Conservation (phyloP, 1,140 invertebrate species). For the Megalonaias nervosa region DNA sequence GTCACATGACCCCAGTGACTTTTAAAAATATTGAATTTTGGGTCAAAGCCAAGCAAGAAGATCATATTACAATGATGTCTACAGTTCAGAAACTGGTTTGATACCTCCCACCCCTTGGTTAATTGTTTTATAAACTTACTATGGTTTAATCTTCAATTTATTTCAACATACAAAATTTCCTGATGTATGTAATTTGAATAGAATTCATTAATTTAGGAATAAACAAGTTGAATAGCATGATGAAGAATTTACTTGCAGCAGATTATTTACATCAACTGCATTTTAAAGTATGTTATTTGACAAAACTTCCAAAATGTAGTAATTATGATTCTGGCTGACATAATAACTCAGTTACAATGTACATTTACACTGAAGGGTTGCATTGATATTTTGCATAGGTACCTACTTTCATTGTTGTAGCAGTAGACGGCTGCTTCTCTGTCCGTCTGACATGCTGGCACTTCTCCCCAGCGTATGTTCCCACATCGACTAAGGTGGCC, state of each 20-base stretch:
- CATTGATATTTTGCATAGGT: neutral
- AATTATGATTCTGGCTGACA: neutral
- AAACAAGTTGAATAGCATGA: neutral
- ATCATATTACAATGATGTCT: no score
- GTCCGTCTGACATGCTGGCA: constrained; percentile 19
- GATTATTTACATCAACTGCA: no score
- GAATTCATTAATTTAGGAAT: neutral
- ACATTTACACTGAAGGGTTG: neutral
- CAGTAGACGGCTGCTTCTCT: constrained; percentile 25
- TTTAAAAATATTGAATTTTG: no score
- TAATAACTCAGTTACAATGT: neutral
- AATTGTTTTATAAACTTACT: no score
- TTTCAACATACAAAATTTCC: neutral
- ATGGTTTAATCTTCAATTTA: neutral
- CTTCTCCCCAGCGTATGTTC: constrained; percentile 25
- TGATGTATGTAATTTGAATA: constrained; percentile 10
- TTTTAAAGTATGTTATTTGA: no score
- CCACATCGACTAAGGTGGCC: constrained; percentile 30
- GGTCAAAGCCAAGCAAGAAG: no score
- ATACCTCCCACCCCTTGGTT: no score
- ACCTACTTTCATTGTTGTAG: constrained; percentile 31
- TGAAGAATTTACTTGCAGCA: neutral
- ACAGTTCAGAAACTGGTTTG: no score
- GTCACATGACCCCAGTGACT: no score
- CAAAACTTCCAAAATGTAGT: neutral